These are phyloP conservation scores for Diadumene lineata DNA, from an alignment of 92 coral and sea anemone genomes.

Conservation along the genomic window DNA sequence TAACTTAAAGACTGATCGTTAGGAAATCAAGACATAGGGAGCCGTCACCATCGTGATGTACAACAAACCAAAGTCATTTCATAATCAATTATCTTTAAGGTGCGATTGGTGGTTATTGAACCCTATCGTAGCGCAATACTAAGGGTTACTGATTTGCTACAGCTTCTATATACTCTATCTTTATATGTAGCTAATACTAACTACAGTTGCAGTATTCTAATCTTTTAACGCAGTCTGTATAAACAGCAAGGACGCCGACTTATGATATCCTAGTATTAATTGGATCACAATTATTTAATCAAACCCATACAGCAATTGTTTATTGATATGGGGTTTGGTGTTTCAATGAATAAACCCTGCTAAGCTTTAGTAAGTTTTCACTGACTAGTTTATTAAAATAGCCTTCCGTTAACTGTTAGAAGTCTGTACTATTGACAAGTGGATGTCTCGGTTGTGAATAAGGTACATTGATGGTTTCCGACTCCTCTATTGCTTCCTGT, in stretches of 20 bases:
- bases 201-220: background rate
- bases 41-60: conserved; percentile 10
- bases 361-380: conserved; percentile 11
- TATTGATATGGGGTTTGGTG: conserved; percentile 8
- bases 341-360: conserved; percentile 6
- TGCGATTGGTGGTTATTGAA: background rate
- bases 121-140: background rate
- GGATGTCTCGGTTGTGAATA: conserved; percentile 14
- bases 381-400: conserved; percentile 19
- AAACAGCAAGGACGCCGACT: background rate
- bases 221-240: conserved; percentile 5
- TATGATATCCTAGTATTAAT: conserved; percentile 24
- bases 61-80: background rate
- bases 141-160: background rate
- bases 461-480: conserved; percentile 6
- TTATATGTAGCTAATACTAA: background rate
- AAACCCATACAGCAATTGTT: conserved; percentile 34
- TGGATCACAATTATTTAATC: conserved; percentile 44
- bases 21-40: background rate
- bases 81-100: conserved; percentile 6
- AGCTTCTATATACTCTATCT: background rate
- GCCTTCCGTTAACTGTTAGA: conserved; percentile 28
- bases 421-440: conserved; percentile 26
- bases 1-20: conserved; percentile 14
- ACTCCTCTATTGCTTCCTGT: conserved; percentile 44